Conservation (phyloP, 2,888 invertebrate genomes). For the Brachylomia viminalis region DNA sequence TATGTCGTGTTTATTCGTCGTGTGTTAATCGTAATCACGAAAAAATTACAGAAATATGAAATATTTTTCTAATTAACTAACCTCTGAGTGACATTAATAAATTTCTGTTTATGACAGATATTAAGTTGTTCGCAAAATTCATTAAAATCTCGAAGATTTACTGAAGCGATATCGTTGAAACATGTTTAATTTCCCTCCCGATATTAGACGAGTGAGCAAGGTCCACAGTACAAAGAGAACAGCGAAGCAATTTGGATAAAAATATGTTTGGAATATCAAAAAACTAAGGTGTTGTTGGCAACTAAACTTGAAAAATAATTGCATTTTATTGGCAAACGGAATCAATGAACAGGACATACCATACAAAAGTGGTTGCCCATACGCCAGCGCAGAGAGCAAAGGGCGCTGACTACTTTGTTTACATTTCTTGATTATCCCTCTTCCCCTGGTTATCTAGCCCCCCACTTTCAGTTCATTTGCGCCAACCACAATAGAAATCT, state of each 20-base stretch:
- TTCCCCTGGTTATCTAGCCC: too few relatives aligned
- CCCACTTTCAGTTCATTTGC: too few relatives aligned
- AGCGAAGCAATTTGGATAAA: slow-evolving; percentile 11
- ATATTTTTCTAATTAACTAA: slow-evolving; percentile 49
- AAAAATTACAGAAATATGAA: neutral
- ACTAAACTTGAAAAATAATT: neutral
- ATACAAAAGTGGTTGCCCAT: too few relatives aligned
- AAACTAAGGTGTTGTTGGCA: neutral
- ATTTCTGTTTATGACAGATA: slow-evolving; percentile 60
- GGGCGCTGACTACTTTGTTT: too few relatives aligned
- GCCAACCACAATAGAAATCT: too few relatives aligned
- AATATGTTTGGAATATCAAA: neutral
- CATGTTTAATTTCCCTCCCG: slow-evolving; percentile 67
- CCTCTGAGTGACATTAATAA: slow-evolving; percentile 55
- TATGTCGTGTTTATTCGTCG: too few relatives aligned
- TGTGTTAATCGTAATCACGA: neutral
- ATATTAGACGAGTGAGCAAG: slow-evolving; percentile 40
- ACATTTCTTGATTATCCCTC: too few relatives aligned
- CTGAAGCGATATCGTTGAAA: slow-evolving; percentile 62
- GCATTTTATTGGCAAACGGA: neutral
- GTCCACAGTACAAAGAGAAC: slow-evolving; percentile 34
- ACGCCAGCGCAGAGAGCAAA: too few relatives aligned
- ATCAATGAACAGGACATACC: neutral
- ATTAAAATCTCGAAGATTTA: slow-evolving; percentile 70
- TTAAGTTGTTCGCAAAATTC: slow-evolving; percentile 65